phyloP scores from a whole-genome alignment of 2,113 vertebrate species.

The Python bivittatus region DNA sequence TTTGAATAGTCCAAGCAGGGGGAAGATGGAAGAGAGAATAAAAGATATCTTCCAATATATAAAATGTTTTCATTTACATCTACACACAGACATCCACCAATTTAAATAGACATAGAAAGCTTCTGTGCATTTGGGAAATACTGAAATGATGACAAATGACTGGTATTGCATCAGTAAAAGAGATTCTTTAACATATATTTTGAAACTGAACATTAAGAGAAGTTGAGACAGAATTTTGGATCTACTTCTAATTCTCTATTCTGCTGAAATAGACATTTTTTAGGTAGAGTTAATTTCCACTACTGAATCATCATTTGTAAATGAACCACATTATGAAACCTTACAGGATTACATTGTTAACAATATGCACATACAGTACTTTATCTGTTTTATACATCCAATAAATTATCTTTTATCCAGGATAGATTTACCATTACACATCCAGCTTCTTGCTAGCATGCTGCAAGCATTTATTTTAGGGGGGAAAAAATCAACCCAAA shows the following conservation, averaged over 20 bases:
- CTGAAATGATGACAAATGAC: not conserved
- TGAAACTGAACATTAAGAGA: not conserved
- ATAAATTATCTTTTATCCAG: not conserved
- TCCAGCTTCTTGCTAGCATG: not conserved
- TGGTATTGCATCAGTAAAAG: not conserved
- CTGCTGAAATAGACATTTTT: not conserved
- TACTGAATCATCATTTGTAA: conserved; percentile 15
- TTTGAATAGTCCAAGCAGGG: not conserved
- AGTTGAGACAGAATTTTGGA: not conserved
- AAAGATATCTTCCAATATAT: not conserved
- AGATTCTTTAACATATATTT: not conserved
- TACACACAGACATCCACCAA: not conserved
- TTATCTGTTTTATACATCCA: not conserved
- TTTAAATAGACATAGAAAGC: not conserved
- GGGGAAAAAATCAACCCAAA: not conserved
- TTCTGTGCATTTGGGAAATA: not conserved
- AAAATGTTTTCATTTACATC: not conserved
- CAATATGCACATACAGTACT: not conserved
- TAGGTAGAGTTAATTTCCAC: not conserved
- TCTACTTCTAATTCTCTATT: not conserved
- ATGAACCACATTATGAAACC: not conserved
- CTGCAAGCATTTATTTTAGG: not conserved
- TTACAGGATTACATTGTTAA: not conserved
- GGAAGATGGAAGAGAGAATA: not conserved
- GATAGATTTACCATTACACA: not conserved